phyloP scores from a whole-genome alignment of 1,140 invertebrate genomes.

The Pogonus chalceus region DNA sequence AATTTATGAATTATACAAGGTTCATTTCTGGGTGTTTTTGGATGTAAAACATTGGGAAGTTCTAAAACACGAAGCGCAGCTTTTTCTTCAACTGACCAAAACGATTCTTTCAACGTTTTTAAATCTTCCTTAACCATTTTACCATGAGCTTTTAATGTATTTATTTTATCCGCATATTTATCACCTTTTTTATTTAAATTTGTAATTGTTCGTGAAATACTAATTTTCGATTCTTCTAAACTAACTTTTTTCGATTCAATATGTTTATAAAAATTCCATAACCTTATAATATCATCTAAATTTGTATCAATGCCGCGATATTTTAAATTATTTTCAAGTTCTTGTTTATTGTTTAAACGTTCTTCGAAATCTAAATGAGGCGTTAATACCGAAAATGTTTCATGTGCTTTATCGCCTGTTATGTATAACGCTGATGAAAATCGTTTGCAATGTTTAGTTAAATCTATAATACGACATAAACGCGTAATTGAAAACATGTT shows the following conservation, averaged over 20 bases:
- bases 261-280: conserved; percentile 42
- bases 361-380: conserved; percentile 51
- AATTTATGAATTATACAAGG: conserved; percentile 38
- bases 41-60: conserved; percentile 55
- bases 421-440: conserved; percentile 48
- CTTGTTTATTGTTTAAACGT: conserved; percentile 37
- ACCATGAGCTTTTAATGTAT: conserved; percentile 42
- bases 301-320: conserved; percentile 37
- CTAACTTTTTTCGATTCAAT: conserved; percentile 33
- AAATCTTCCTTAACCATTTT: conserved; percentile 48
- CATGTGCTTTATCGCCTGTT: conserved; percentile 47
- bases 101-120: conserved; percentile 41
- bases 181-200: conserved; percentile 30
- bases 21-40: conserved; percentile 41
- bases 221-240: conserved; percentile 35
- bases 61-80: conserved; percentile 44
- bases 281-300: conserved; percentile 35
- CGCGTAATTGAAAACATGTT: background rate
- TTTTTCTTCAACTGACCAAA: conserved; percentile 51
- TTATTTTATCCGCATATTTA: conserved; percentile 33
- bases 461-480: background rate
- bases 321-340: conserved; percentile 38
- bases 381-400: conserved; percentile 45
- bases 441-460: background rate
- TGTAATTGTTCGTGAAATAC: conserved; percentile 23